phyloP scores from a whole-genome alignment of 2,113 vertebrate genomes.

The Apus apus region DNA sequence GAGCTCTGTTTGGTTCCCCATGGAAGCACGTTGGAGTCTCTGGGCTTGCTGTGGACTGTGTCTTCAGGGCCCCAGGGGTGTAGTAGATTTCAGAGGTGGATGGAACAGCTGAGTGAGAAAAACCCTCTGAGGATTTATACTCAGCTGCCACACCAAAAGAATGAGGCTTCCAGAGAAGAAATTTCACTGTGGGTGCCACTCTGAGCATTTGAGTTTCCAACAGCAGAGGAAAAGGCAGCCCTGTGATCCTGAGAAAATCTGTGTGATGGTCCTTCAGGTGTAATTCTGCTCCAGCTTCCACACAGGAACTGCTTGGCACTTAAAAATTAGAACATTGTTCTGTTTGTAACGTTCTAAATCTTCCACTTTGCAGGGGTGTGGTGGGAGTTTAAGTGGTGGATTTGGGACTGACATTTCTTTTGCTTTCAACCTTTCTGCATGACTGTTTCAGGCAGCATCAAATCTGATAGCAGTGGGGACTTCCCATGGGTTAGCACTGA shows the following conservation, averaged over 20 bases:
- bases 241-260: not conserved
- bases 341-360: not conserved
- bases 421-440: slow-evolving; percentile 1
- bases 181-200: not conserved
- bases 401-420: not conserved
- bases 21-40: not conserved
- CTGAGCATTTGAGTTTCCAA: not conserved
- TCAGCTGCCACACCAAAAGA: not conserved
- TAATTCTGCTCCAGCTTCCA: not conserved
- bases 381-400: not conserved
- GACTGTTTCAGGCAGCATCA: slow-evolving; percentile 85
- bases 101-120: not conserved
- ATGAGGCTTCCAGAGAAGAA: not conserved
- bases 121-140: not conserved
- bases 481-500: slow-evolving; percentile 92
- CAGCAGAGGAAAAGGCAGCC: not conserved
- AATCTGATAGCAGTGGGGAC: slow-evolving; percentile 97
- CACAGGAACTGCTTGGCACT: not conserved
- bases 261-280: fast-evolving
- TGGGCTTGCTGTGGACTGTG: not conserved
- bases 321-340: not conserved
- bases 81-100: not conserved
- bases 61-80: not conserved
- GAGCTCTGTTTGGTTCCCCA: not conserved
- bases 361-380: not conserved